Conservation (phyloP, 2,888 invertebrate genomes). For the Agelastica alni region DNA sequence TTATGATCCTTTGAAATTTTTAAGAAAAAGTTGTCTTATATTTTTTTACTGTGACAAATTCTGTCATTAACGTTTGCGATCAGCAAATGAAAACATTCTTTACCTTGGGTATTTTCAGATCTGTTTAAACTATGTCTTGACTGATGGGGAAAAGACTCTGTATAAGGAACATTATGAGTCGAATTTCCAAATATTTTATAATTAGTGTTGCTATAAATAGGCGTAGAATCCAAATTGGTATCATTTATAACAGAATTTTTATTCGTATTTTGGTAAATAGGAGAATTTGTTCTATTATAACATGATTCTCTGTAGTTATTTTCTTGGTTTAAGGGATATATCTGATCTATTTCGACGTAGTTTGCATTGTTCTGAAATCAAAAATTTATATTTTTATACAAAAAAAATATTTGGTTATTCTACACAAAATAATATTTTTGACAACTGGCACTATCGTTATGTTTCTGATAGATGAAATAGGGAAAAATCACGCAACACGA, state of each 20-base stretch:
- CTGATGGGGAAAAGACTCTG: constrained; percentile 60
- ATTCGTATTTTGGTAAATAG: constrained; percentile 62
- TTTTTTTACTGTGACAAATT: too few species aligned
- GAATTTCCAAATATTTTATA: constrained; percentile 50
- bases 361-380: constrained; percentile 51
- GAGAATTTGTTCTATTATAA: constrained; percentile 58
- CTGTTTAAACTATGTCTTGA: constrained; percentile 62
- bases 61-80: neutral
- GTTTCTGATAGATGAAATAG: too few species aligned
- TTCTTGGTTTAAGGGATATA: constrained; percentile 59
- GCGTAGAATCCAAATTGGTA: constrained; percentile 47
- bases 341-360: constrained; percentile 64
- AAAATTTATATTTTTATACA: constrained; percentile 9
- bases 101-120: constrained; percentile 49
- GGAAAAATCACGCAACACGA: too few species aligned
- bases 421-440: too few species aligned
- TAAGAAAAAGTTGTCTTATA: too few species aligned
- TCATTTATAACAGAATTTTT: constrained; percentile 34
- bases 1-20: neutral
- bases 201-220: constrained; percentile 63
- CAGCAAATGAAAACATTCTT: neutral
- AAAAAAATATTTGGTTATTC: too few species aligned
- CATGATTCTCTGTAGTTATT: constrained; percentile 49
- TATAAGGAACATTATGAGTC: constrained; percentile 61
- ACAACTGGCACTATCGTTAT: too few species aligned